Percentiles rank a stretch among this genome's conserved stretches.
phyloP scores from a whole-genome alignment of 37 sponge, comb jelly and placozoan species.

The Diacarnus erythraeanus region DNA sequence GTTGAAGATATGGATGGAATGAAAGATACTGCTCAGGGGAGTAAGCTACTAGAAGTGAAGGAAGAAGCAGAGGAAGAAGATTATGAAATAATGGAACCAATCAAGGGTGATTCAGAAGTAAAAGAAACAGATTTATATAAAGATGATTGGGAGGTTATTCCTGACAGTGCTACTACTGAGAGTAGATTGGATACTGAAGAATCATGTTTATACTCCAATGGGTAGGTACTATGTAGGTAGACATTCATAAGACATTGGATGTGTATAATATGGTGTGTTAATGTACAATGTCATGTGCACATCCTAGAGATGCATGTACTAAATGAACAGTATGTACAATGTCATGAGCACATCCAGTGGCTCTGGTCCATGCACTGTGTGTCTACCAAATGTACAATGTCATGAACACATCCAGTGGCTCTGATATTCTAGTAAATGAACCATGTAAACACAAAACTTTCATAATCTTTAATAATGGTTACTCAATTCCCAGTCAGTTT shows the following conservation, averaged over 20 bases:
- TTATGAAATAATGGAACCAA: background rate
- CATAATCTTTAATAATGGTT: background rate
- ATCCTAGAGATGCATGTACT: too few relatives aligned
- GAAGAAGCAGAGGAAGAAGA: background rate
- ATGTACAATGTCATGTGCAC: too few relatives aligned
- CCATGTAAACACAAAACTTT: background rate
- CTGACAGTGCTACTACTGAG: background rate
- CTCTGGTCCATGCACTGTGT: too few relatives aligned
- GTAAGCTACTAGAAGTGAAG: background rate
- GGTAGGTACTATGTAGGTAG: background rate
- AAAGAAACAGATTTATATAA: background rate
- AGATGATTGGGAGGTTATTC: conserved; percentile 13
- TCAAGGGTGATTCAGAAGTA: background rate
- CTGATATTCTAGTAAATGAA: background rate
- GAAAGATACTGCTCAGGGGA: background rate
- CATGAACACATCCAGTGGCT: too few relatives aligned
- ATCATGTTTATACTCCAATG: background rate
- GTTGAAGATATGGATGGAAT: background rate
- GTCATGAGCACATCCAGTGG: too few relatives aligned
- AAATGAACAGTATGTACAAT: too few relatives aligned
- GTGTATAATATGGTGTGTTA: too few relatives aligned
- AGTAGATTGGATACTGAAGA: background rate
- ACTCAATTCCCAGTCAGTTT: too few relatives aligned
- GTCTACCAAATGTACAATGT: too few relatives aligned
- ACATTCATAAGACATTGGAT: too few relatives aligned